These are phyloP conservation scores for Xenopus laevis DNA, from an alignment of 2,113 vertebrate genomes.

Conservation along the genomic window DNA sequence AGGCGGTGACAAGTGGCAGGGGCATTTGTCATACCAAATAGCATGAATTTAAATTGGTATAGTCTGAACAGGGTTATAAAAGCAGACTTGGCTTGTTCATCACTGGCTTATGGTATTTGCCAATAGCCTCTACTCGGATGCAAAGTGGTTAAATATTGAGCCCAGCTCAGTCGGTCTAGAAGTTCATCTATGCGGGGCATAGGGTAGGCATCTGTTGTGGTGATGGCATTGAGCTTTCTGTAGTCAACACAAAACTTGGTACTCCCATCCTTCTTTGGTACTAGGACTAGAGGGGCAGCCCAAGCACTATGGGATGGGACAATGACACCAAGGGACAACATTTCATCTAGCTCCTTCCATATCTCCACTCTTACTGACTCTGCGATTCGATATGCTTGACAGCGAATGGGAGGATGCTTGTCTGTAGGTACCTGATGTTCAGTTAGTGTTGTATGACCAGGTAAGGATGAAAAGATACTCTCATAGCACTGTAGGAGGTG, in stretches of 20 bases:
- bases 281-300: too few species aligned
- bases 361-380: too few species aligned
- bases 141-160: neutral
- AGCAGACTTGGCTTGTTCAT: neutral
- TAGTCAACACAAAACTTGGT: slow-evolving; percentile 1
- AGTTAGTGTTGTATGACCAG: too few species aligned
- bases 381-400: too few species aligned
- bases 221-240: neutral
- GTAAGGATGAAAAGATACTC: too few species aligned
- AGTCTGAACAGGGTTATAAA: neutral
- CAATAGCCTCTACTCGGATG: neutral
- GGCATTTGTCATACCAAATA: slow-evolving; percentile 2
- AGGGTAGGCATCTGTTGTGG: neutral
- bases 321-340: too few species aligned
- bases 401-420: too few species aligned
- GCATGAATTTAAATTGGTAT: neutral
- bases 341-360: too few species aligned
- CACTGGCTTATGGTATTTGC: neutral
- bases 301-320: too few species aligned
- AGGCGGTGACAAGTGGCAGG: neutral
- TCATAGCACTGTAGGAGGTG: too few species aligned
- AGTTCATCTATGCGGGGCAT: neutral
- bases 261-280: too few species aligned
- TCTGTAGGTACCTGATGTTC: too few species aligned
- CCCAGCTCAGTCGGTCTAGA: neutral